These are phyloP conservation scores for Caloenas nicobarica DNA, from an alignment of 2,113 vertebrate species.

Conservation along the genomic window DNA sequence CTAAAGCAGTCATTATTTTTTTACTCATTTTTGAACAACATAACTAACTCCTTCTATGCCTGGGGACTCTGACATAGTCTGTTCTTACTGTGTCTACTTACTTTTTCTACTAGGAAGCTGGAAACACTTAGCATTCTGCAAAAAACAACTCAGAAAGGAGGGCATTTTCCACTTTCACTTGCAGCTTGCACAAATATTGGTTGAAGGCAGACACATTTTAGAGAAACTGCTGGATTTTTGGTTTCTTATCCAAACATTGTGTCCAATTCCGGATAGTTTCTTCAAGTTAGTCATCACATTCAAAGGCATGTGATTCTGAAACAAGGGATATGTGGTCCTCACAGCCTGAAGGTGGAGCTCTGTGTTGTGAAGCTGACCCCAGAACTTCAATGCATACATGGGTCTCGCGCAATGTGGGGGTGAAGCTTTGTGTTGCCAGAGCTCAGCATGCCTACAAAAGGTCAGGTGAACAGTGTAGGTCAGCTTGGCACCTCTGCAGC, in stretches of 20 bases:
- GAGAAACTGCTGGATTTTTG: background rate
- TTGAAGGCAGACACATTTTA: background rate
- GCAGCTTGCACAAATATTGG: background rate
- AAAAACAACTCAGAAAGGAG: background rate
- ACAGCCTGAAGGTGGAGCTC: background rate
- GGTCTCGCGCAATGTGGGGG: accelerated
- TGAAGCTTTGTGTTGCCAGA: background rate
- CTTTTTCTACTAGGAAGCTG: background rate
- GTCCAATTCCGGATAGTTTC: background rate
- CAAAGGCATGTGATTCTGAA: background rate
- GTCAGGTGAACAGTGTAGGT: background rate
- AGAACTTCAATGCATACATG: background rate
- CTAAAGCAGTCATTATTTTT: background rate
- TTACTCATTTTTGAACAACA: background rate
- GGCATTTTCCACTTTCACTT: background rate
- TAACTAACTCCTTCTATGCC: background rate
- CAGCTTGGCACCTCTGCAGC: background rate
- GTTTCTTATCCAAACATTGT: background rate
- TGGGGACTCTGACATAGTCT: background rate
- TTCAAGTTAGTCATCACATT: background rate
- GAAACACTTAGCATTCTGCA: background rate
- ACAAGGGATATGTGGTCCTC: background rate
- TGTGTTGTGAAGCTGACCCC: background rate
- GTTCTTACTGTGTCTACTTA: background rate
- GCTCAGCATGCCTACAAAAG: background rate